phyloP scores from a whole-genome alignment of 2,113 vertebrate species.

The Anguilla rostrata region DNA sequence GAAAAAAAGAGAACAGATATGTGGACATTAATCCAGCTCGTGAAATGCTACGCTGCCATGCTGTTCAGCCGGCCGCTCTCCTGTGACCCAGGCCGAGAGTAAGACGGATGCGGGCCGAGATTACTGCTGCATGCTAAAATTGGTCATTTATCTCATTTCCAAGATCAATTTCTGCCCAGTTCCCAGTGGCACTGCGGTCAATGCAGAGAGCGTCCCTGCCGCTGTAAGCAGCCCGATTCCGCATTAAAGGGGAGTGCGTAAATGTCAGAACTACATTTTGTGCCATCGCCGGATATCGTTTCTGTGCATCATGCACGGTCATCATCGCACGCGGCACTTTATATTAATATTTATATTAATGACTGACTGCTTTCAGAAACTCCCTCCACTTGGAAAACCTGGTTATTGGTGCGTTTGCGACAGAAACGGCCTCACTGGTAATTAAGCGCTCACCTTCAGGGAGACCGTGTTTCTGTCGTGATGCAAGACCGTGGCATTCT shows the following conservation, averaged over 20 bases:
- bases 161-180: constrained; percentile 10
- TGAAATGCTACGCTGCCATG: background rate
- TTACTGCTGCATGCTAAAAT: constrained; percentile 14
- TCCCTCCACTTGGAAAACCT: background rate
- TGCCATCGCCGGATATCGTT: background rate
- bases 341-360: background rate
- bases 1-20: too few relatives aligned
- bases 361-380: background rate
- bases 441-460: background rate
- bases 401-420: background rate
- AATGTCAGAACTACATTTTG: background rate
- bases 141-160: constrained; percentile 13
- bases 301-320: background rate
- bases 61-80: background rate
- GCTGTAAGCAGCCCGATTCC: background rate
- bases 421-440: background rate
- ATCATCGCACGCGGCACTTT: background rate
- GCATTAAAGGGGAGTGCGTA: background rate
- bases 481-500: background rate
- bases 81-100: background rate
- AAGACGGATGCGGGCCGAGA: background rate
- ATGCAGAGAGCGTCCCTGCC: background rate
- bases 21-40: background rate
- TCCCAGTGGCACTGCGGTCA: background rate
- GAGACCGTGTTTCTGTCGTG: background rate